A percentile compares a stretch with the other conserved stretches of the same genome.
Conservation (phyloP, 37 sponge, comb jelly and placozoan genomes). For the Theonella swinhoei region DNA sequence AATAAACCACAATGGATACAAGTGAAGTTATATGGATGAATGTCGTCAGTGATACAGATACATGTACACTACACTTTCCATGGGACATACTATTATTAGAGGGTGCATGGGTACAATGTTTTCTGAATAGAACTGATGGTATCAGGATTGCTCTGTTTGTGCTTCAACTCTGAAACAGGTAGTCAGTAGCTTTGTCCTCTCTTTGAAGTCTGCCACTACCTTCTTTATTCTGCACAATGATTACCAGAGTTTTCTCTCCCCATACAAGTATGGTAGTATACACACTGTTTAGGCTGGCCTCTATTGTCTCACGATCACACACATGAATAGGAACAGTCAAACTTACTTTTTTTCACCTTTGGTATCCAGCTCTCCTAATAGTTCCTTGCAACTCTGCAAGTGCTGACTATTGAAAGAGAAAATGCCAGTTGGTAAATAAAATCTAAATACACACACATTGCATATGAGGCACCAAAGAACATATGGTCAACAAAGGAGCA, state of each 20-base stretch:
- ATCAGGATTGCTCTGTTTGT: not conserved
- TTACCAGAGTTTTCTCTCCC: not conserved
- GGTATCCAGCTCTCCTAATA: constrained; percentile 18
- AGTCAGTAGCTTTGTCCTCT: constrained; percentile 34
- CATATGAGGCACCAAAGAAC: no score
- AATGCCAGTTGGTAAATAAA: no score
- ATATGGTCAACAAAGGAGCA: no score
- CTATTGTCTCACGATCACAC: no score
- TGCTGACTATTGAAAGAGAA: not conserved
- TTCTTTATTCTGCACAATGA: constrained; percentile 9
- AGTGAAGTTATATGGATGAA: no score
- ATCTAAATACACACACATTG: no score
- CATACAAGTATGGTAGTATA: not conserved
- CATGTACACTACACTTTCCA: no score
- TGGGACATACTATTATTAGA: not conserved
- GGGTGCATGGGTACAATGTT: not conserved
- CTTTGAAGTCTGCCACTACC: constrained; percentile 39
- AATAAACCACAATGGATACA: no score
- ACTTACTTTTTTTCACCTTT: not conserved
- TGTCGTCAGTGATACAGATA: no score
- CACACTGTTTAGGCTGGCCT: no score
- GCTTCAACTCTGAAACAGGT: constrained; percentile 38
- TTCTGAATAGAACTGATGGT: not conserved
- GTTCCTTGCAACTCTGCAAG: constrained; percentile 20
- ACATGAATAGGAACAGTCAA: not conserved